A percentile compares a stretch with the other conserved stretches of the same genome.
These are phyloP conservation scores for Talpa occidentalis DNA, from an alignment of 2,113 vertebrate species.

Conservation along the genomic window DNA sequence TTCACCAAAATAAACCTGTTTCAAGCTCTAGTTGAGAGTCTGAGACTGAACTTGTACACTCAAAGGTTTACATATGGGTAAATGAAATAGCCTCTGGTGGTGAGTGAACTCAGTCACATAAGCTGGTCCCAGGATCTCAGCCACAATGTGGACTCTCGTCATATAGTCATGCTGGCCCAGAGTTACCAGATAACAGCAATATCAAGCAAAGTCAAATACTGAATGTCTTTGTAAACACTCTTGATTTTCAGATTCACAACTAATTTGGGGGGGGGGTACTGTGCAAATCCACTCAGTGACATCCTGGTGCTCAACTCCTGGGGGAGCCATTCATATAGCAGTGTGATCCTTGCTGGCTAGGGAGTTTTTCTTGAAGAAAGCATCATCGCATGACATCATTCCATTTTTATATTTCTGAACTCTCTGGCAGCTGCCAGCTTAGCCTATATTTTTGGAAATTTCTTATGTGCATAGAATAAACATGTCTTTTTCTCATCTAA, in stretches of 20 bases:
- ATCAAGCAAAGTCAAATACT: not conserved
- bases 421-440: not conserved
- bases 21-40: not conserved
- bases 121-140: not conserved
- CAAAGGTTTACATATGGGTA: not conserved
- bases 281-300: not conserved
- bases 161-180: not conserved
- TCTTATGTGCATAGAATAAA: not conserved
- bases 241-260: not conserved
- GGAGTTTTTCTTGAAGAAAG: not conserved
- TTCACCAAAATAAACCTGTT: not conserved
- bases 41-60: not conserved
- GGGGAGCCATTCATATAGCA: accelerated
- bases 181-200: not conserved
- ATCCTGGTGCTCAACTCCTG: not conserved
- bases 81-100: not conserved
- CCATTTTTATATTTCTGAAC: not conserved
- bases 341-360: not conserved
- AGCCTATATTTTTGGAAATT: not conserved
- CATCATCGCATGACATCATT: not conserved
- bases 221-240: not conserved
- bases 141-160: not conserved
- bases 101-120: not conserved
- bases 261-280: not conserved
- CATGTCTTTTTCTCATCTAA: not conserved